A percentile compares a stretch with the other conserved stretches of the same genome.
phyloP scores from a whole-genome alignment of 2,113 vertebrate genomes.

The Hippocampus abdominalis region DNA sequence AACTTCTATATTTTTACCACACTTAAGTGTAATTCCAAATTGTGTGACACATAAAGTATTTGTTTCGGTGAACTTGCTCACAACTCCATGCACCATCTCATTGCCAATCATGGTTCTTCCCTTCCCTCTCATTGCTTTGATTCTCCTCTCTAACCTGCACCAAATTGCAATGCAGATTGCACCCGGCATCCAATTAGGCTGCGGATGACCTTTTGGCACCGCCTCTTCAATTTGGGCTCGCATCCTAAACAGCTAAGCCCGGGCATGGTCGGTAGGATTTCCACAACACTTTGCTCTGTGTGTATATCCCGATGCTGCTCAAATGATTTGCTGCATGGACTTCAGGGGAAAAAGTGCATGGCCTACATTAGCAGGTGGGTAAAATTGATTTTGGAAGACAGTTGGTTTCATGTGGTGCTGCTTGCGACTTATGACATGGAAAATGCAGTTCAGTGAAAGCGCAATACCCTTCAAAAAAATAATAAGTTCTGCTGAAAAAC shows the following conservation, averaged over 20 bases:
- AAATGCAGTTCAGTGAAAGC: background rate
- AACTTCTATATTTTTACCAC: background rate
- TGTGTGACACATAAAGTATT: background rate
- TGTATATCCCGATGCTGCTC: background rate
- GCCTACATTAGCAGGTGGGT: background rate
- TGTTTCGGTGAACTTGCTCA: background rate
- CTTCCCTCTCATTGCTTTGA: background rate
- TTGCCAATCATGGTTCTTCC: slow-evolving; percentile 14
- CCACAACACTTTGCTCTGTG: background rate
- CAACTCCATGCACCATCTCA: slow-evolving; percentile 22
- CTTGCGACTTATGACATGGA: background rate
- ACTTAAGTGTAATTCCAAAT: background rate
- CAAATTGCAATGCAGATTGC: background rate
- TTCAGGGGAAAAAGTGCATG: slow-evolving; percentile 4
- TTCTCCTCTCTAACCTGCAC: background rate
- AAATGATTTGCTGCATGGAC: background rate
- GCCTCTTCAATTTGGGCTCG: background rate
- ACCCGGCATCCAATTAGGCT: background rate
- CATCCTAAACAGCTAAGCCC: slow-evolving; percentile 11
- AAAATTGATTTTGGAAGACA: slow-evolving; percentile 13
- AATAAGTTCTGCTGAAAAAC: background rate
- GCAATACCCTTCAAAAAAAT: background rate
- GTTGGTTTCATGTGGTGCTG: background rate
- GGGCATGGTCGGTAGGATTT: background rate
- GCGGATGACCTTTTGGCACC: background rate